Conservation (phyloP, 2,797 vertebrate genomes). For the Dendrocincla fuliginosa region DNA sequence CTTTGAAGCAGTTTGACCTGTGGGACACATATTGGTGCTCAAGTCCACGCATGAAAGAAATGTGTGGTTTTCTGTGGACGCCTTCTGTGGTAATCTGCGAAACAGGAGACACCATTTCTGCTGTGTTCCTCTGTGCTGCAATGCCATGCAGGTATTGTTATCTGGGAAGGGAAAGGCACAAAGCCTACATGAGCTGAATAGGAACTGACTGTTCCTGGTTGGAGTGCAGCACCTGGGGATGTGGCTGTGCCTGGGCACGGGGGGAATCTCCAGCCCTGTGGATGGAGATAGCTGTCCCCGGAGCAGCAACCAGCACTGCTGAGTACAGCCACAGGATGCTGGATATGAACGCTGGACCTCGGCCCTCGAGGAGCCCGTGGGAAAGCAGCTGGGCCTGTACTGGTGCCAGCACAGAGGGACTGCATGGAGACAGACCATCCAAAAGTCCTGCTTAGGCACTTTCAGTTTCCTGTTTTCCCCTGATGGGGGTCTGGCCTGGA, state of each 20-base stretch:
- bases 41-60: neutral
- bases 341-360: neutral
- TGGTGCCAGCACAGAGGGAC: accelerated
- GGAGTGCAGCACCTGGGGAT: accelerated
- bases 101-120: neutral
- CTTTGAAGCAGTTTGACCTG: neutral
- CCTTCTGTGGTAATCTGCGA: neutral
- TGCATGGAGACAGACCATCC: neutral
- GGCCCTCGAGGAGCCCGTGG: accelerated
- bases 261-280: accelerated
- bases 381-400: neutral
- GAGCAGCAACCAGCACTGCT: neutral
- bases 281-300: neutral
- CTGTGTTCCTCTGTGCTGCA: accelerated
- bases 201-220: neutral
- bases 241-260: neutral
- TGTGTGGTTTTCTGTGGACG: accelerated
- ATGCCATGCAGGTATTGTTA: accelerated
- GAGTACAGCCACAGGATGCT: neutral
- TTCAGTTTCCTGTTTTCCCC: neutral
- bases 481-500: accelerated
- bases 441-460: neutral
- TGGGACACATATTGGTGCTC: neutral
- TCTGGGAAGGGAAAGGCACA: neutral
- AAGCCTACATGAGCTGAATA: accelerated